phyloP scores from a whole-genome alignment of 37 sponge, comb jelly and placozoan species.

The Petrosia ficiformis region DNA sequence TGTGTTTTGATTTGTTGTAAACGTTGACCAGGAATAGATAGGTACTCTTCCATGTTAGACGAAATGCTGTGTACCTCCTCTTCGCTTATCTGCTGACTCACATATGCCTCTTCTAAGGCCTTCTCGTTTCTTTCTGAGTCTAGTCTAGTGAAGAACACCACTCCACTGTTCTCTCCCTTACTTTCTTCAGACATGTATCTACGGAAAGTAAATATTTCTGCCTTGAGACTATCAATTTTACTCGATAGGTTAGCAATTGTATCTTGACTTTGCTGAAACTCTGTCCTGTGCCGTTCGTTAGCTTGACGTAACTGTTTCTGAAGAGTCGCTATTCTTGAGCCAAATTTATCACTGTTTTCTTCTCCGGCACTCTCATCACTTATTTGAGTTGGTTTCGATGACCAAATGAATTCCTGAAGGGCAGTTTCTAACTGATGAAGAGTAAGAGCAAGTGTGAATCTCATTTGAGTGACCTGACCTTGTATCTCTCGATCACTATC shows the following conservation, averaged over 20 bases:
- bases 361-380: background rate
- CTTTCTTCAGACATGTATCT: background rate
- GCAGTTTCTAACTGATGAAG: constrained; percentile 59
- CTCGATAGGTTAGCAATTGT: constrained; percentile 28
- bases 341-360: background rate
- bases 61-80: constrained; percentile 8
- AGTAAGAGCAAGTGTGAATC: constrained; percentile 43
- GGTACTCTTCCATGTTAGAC: constrained; percentile 48
- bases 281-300: constrained; percentile 36
- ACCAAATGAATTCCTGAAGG: constrained; percentile 21
- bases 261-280: constrained; percentile 33
- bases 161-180: background rate
- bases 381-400: background rate
- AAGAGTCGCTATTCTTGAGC: background rate
- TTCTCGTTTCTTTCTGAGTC: constrained; percentile 53
- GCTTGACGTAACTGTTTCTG: constrained; percentile 10
- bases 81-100: constrained; percentile 9
- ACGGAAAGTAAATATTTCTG: constrained; percentile 29
- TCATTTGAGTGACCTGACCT: constrained; percentile 64
- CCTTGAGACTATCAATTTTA: constrained; percentile 31
- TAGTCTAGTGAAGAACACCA: constrained; percentile 64
- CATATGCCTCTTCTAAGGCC: constrained; percentile 33
- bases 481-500: constrained; percentile 19
- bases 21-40: constrained; percentile 24
- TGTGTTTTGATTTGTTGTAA: constrained; percentile 22